These are phyloP conservation scores for Phainopepla nitens DNA, from an alignment of 2,113 vertebrate species.

Conservation along the genomic window DNA sequence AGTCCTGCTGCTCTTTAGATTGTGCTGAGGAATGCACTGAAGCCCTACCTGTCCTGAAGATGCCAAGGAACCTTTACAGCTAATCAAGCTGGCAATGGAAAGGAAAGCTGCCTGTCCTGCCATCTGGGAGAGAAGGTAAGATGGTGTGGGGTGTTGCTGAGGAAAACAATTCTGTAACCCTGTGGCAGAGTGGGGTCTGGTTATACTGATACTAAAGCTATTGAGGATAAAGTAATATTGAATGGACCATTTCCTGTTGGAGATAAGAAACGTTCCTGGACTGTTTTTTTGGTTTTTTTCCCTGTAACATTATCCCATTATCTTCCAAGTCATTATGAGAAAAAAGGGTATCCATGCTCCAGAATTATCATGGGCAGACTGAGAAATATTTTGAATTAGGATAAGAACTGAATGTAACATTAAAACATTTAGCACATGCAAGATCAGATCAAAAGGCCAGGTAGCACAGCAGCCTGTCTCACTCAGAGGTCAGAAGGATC, in stretches of 20 bases:
- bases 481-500: not conserved
- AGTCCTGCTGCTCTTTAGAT: not conserved
- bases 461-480: not conserved
- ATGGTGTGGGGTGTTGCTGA: not conserved
- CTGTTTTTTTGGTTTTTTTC: not conserved
- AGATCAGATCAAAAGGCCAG: not conserved
- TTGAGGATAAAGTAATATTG: not conserved
- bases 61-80: not conserved
- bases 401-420: not conserved
- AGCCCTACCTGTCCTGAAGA: not conserved
- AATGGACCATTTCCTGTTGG: not conserved
- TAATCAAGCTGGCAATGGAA: not conserved
- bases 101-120: not conserved
- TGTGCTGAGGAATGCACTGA: not conserved
- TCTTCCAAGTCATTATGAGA: not conserved
- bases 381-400: not conserved
- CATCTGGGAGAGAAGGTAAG: not conserved
- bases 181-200: not conserved
- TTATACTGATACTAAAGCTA: not conserved
- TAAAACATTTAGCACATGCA: not conserved
- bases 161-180: not conserved
- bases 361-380: not conserved
- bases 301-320: not conserved
- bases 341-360: not conserved
- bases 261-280: not conserved